phyloP scores from a whole-genome alignment of 2,888 invertebrate genomes.

The Ischnus inquisitorius region DNA sequence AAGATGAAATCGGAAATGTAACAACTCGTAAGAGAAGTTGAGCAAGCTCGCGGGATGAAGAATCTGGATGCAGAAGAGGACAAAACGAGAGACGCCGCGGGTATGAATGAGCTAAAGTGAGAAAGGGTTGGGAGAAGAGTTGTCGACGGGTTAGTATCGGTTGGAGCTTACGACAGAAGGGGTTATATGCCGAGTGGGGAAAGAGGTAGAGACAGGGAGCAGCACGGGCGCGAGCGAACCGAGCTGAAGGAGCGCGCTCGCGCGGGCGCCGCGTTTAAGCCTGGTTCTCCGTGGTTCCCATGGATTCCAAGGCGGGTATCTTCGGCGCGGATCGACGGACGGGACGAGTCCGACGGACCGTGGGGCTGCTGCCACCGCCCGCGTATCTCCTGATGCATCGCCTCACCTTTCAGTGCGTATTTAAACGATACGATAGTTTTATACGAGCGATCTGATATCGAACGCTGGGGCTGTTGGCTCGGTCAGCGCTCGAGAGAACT shows the following conservation, averaged over 20 bases:
- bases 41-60: not conserved
- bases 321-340: constrained; percentile 84
- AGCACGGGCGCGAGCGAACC: constrained; percentile 53
- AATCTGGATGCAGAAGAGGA: constrained; percentile 51
- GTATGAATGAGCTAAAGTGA: constrained; percentile 55
- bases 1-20: not conserved
- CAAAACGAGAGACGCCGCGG: constrained; percentile 46
- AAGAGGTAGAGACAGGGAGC: constrained; percentile 38
- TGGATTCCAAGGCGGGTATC: constrained; percentile 85
- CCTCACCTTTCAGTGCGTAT: constrained; percentile 86
- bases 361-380: constrained; percentile 83
- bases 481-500: constrained; percentile 70
- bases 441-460: constrained; percentile 85
- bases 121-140: constrained; percentile 52
- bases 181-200: constrained; percentile 74
- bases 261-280: constrained; percentile 78
- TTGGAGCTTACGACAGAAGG: constrained; percentile 59
- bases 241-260: constrained; percentile 17
- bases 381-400: constrained; percentile 85
- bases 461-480: constrained; percentile 62
- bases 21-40: not conserved
- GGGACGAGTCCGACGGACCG: constrained; percentile 77
- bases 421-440: constrained; percentile 86
- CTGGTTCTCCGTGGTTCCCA: constrained; percentile 84
- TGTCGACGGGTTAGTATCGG: constrained; percentile 62